Conservation (phyloP, 1,140 invertebrate species). For the Bombus waltoni region DNA sequence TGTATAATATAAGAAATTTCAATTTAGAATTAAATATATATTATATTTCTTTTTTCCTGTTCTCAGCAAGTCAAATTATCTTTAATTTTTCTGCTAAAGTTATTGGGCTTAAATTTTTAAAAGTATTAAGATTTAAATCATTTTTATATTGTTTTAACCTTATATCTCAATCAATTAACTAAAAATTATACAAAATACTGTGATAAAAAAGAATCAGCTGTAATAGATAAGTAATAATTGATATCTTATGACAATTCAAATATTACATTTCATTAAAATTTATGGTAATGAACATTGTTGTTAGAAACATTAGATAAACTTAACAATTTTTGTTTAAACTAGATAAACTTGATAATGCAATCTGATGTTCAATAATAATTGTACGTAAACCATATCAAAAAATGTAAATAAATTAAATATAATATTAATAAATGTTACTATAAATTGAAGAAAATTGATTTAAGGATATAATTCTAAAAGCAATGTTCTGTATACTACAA, state of each 20-base stretch:
- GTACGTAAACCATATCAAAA: neutral
- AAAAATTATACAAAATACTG: constrained; percentile 9
- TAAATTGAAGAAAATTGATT: neutral
- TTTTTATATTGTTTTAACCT: neutral
- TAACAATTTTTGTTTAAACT: too few relatives aligned
- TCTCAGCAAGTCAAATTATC: neutral
- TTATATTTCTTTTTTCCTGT: neutral
- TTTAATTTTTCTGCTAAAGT: neutral
- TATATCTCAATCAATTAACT: neutral
- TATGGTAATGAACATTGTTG: neutral
- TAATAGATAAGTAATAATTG: constrained; percentile 3
- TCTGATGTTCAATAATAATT: neutral
- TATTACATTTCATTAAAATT: neutral
- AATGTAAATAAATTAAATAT: neutral
- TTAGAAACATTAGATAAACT: neutral
- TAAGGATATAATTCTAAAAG: neutral
- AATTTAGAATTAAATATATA: constrained; percentile 1
- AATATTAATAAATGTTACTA: neutral
- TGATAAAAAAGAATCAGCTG: constrained; percentile 9
- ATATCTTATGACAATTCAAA: constrained; percentile 11
- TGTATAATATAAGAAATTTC: constrained; percentile 3
- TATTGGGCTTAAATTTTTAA: neutral
- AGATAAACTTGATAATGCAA: neutral
- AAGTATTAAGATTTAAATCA: neutral
- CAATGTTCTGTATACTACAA: neutral